phyloP scores from a whole-genome alignment of 2,797 vertebrate genomes.

The Oreochromis mossambicus region DNA sequence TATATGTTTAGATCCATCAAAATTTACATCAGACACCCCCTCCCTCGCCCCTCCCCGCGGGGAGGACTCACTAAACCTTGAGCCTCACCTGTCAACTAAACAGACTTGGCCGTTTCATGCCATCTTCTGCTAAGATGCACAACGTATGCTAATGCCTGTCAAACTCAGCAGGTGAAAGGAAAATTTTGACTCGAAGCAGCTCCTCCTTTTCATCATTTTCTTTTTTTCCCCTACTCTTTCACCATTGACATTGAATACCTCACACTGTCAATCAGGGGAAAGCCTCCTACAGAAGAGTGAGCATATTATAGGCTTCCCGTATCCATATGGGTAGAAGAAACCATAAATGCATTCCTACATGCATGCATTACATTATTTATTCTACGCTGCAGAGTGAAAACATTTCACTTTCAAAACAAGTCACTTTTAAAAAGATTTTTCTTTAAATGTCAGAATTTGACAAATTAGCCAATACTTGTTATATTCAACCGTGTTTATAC shows the following conservation, averaged over 20 bases:
- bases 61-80: constrained; percentile 6
- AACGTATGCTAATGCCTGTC: constrained; percentile 51
- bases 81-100: constrained; percentile 53
- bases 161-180: constrained; percentile 19
- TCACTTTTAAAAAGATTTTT: not conserved
- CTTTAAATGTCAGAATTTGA: not conserved
- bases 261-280: not conserved
- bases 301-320: not conserved
- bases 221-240: too few species aligned
- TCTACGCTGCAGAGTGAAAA: not conserved
- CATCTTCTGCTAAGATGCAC: constrained; percentile 20
- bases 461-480: not conserved
- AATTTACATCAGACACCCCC: not conserved
- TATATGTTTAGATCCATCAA: not conserved
- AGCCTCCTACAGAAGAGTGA: not conserved
- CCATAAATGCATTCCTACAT: not conserved
- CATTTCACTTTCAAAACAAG: not conserved
- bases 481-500: not conserved
- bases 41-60: not conserved
- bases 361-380: not conserved
- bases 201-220: not conserved
- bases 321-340: not conserved
- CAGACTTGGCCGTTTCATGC: constrained; percentile 23
- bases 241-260: constrained; percentile 12
- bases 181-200: constrained; percentile 27